Evolutionary conservation across 2,888 invertebrate genomes (phyloP), one percentile per base, ranked within the genome.

Genomic region (Eucera pruinosa): DNA sequence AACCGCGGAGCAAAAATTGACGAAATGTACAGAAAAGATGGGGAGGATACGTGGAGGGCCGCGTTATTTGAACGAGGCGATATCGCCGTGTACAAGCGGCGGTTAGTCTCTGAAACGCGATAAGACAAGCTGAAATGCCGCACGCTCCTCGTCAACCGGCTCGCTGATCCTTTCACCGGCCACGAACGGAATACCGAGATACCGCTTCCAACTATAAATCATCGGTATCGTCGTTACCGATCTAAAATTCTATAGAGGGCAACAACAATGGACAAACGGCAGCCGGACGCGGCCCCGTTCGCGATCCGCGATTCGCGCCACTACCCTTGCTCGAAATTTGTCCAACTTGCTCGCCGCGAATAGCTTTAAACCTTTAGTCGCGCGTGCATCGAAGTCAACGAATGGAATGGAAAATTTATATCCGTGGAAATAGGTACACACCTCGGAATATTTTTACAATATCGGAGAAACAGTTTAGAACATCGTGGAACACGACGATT

Each of bases 31-130:
- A 36, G 5, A 11, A 9, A 11, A 11, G 36, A 36, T 36, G 3
- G 9, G 5, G 36, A 36, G 36, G 36, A 9, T 36, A 1, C 18
- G 18, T 30, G 18, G 7, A 48, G 55, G 11, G 54, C 58, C 64
- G 41, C 33, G 62, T 39, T 84, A 52, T 81, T 83, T 82, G 82
- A 70, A 74, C 80, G 68, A 18, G 41, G 36, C 67, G 83, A 83
- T 83, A 79, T 81, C 82, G 57, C 18, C 61, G 57, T 64, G 57
- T 64, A 39, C 54, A 84, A 84, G 82, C 73, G 23, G 45, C 39
- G 64, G 55, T 57, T 15, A 18, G 20, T 30, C 43, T 41, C 20
- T 48, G 55, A 54, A 33, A 48, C 54, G 33, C 68, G 83, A 84
- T 84, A 84, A 83, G 76, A 75, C 66, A 58, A 50, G 33, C 68